These are phyloP conservation scores for Cardiocondyla obscurior DNA, from an alignment of 1,140 invertebrate genomes.

Conservation along the genomic window DNA sequence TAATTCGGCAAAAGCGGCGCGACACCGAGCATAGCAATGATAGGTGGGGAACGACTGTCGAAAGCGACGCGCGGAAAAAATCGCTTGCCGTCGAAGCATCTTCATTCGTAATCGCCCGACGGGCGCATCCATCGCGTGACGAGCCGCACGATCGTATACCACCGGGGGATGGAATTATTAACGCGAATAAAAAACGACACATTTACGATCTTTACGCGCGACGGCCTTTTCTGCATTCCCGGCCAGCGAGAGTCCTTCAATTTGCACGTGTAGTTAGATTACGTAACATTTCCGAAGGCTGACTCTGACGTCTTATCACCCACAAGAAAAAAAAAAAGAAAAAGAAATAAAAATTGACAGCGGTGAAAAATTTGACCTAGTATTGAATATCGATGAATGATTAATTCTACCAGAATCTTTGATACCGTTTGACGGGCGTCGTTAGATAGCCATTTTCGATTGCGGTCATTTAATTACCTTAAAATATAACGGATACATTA, in stretches of 20 bases:
- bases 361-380: not conserved
- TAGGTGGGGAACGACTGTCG: not conserved
- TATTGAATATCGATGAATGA: not conserved
- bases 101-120: not conserved
- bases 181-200: not conserved
- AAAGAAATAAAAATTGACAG: no score
- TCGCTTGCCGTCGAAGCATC: not conserved
- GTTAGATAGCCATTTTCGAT: conserved; percentile 11
- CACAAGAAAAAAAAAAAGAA: conserved; percentile 27
- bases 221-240: not conserved
- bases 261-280: conserved; percentile 37
- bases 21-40: not conserved
- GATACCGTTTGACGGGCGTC: not conserved
- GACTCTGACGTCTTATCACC: conserved; percentile 47
- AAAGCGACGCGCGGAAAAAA: not conserved
- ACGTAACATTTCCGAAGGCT: conserved; percentile 55
- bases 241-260: not conserved
- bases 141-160: not conserved
- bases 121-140: not conserved
- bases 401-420: not conserved
- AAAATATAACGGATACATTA: not conserved
- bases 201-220: not conserved
- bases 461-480: not conserved
- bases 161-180: not conserved
- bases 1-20: conserved; percentile 12